Conservation (phyloP, 2,888 invertebrate species). For the Halictus quadricinctus region DNA sequence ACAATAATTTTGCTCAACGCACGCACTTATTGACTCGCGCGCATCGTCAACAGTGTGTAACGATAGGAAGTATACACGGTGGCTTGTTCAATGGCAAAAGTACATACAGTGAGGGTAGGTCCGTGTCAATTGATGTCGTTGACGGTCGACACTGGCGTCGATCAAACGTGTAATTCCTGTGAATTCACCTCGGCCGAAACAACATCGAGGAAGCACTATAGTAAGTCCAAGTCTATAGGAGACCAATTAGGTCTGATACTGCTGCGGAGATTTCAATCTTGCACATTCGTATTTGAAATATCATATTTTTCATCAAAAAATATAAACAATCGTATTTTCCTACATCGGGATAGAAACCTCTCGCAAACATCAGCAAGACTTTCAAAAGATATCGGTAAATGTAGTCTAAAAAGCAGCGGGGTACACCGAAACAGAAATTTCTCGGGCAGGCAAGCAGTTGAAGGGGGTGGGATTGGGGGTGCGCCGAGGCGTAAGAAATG, state of each 20-base stretch:
- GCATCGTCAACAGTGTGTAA: constrained; percentile 7
- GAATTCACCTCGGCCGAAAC: background rate
- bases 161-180: constrained; percentile 3
- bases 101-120: background rate
- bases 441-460: background rate
- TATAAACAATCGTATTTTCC: background rate
- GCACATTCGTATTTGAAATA: background rate
- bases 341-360: background rate
- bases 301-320: background rate
- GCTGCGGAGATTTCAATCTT: background rate
- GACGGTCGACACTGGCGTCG: background rate
- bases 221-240: background rate
- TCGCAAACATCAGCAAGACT: background rate
- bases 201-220: background rate
- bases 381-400: background rate
- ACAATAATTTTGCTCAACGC: background rate
- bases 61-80: constrained; percentile 7
- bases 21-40: background rate
- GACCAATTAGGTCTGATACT: background rate
- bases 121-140: background rate
- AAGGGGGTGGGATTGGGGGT: background rate
- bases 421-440: background rate
- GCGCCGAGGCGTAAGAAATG: constrained; percentile 11
- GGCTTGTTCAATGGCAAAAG: constrained; percentile 4
- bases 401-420: background rate